phyloP scores from a whole-genome alignment of 2,797 vertebrate species.

The Poecile montanus region DNA sequence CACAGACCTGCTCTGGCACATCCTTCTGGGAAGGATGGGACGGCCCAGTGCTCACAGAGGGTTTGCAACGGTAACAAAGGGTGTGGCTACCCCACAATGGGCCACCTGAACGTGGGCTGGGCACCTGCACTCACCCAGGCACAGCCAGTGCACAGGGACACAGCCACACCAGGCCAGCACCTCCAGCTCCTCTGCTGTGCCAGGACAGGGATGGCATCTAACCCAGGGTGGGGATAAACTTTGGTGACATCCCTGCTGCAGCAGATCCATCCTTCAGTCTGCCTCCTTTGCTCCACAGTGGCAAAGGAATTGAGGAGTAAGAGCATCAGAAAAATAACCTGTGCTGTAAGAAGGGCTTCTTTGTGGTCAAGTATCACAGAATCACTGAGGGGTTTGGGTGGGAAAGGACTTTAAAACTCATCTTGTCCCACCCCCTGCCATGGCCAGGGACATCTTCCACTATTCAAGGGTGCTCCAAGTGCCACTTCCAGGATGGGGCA shows the following conservation, averaged over 20 bases:
- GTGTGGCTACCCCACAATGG: not conserved
- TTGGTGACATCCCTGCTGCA: not conserved
- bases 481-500: fast-evolving
- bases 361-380: not conserved
- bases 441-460: not conserved
- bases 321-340: not conserved
- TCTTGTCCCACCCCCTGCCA: not conserved
- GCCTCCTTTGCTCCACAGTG: not conserved
- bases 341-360: not conserved
- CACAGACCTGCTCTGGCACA: conserved; percentile 36
- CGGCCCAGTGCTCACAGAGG: not conserved
- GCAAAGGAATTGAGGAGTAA: not conserved
- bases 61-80: conserved; percentile 17
- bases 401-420: not conserved
- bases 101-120: not conserved
- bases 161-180: not conserved
- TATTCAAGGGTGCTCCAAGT: not conserved
- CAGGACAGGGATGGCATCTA: not conserved
- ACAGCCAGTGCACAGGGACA: not conserved
- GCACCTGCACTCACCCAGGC: not conserved
- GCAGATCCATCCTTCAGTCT: not conserved
- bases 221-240: not conserved
- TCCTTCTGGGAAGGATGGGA: conserved; percentile 33
- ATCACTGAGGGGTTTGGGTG: not conserved
- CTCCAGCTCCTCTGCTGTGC: not conserved